Base-by-base conservation (phyloP, 1,140 invertebrate species). In the Homarus americanus region DNA sequence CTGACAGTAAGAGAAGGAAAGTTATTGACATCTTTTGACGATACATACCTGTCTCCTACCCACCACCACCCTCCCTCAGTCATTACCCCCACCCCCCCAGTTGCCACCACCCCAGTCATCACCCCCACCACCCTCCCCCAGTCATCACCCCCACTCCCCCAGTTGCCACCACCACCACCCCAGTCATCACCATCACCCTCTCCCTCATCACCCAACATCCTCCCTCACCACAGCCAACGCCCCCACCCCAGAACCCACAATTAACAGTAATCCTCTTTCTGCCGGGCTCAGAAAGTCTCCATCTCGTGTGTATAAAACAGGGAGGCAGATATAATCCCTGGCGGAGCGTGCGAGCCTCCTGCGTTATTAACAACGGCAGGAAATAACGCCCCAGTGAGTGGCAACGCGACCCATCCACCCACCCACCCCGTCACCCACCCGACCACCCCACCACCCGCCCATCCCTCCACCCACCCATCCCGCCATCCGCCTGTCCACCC, bases 401-500 rank as follows among this genome's bases (percentile, higher is more conserved):
- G 66, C 66, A 69, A 69, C 66, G 20, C 66, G 66, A 69, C 66
- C 20, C n/a, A n/a, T n/a, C n/a, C n/a, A n/a, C n/a, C n/a, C n/a
- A n/a, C n/a, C n/a, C n/a, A n/a, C n/a, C n/a, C n/a, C n/a, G n/a
- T n/a, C n/a, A n/a, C n/a, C n/a, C 44, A 10, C 44, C 44, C 44
- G 5, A 49, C 44, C 44, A 49, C 12, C 44, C 5, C 44, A 49
- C 15, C 0, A 34, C 28, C 36, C 28, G 12, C 36, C 28, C 53
- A 5, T 69, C 36, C 12, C 53, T 66, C 20, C 53, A n/a, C 17
- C 9, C 32, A 2, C 34, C 34, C 36, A 17, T 17, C 58, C 53
- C 34, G 24, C 34, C 86, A 12, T 2, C 36, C 28, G 17, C 34
- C 73, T 32, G 41, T 38, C 75, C 84, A 28, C 38, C 58, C 24